phyloP scores from a whole-genome alignment of 2,797 vertebrate species.

The Paramormyrops hopkinsi region DNA sequence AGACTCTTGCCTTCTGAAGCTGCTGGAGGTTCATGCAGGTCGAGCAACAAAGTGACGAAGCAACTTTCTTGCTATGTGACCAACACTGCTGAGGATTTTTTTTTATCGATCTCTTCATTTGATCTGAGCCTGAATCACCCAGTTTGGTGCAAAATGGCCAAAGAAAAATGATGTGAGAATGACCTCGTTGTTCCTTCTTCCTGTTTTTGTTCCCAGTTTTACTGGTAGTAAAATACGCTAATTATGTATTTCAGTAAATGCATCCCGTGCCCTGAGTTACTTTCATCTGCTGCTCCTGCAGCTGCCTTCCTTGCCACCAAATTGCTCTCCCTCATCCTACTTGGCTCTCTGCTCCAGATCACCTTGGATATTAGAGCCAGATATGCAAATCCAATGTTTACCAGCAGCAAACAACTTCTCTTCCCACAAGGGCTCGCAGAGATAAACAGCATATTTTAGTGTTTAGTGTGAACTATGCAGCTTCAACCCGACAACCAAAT shows the following conservation, averaged over 20 bases:
- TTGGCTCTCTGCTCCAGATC: background rate
- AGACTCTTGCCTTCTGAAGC: background rate
- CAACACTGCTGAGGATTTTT: background rate
- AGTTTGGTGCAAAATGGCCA: background rate
- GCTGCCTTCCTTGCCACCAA: background rate
- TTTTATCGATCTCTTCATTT: background rate
- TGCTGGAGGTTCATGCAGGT: background rate
- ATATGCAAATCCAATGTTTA: constrained; percentile 4
- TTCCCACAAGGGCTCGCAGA: background rate
- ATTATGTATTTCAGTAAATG: background rate
- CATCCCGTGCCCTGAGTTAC: background rate
- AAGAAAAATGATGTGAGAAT: background rate
- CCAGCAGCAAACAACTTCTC: background rate
- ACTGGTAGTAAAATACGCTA: background rate
- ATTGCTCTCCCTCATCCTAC: background rate
- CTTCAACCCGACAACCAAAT: background rate
- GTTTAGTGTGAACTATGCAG: background rate
- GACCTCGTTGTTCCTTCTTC: background rate
- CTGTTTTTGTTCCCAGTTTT: background rate
- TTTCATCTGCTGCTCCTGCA: background rate
- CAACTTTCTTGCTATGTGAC: background rate
- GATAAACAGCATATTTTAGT: constrained; percentile 5
- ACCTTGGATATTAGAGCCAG: constrained; percentile 1
- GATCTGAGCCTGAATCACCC: background rate
- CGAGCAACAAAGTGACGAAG: background rate